Evolutionary conservation across 2,797 vertebrate species (phyloP), one percentile per base, ranked within the genome.

Genomic region (Helostoma temminkii): DNA sequence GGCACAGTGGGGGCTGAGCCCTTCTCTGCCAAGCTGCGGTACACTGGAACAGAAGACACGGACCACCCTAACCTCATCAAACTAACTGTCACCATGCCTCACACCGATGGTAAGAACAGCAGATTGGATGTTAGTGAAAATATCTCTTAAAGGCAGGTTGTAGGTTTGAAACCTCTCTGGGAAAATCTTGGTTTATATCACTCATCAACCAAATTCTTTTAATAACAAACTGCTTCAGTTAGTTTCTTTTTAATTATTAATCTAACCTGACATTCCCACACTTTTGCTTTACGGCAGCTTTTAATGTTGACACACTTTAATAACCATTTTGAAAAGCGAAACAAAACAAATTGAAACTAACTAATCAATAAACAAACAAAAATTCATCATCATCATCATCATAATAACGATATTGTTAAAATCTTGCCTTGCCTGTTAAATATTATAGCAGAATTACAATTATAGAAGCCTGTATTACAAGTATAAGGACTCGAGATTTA

Each of bases 1-100:
- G 97, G 97, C 70, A 91, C 94, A 0, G 97, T 98, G 59, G 97
- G 97, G 26, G 97, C 96, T 2, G 97, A 98, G 81, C 97, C 97
- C 0, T 99, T 99, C 92, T 97, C 97, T 67, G 97, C 97, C 50
- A 97, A 96, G 61, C 79, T 99, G 65, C 95, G 95, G 11, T 98
- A 99, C 83, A 96, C 95, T 0, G 97, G 96, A 43, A 79, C 95
- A 0, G 96, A 98, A 70, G 96, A 98, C 82, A 66, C 88, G 0
- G 93, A 95, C 50, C 94, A 95, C 69, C 78, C 95, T 55, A 98
- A 97, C 83, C 95, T 99, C 56, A 94, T 99, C 90, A 98, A 97
- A 89, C 87, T 99, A 48, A 96, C 95, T 0, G 94, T 99, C 91
- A 97, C 94, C 36, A 95, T 98, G 95, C 97, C 97, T 28, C 97